Conservation (phyloP, 2,797 vertebrate genomes). For the Eulemur albifrons region DNA sequence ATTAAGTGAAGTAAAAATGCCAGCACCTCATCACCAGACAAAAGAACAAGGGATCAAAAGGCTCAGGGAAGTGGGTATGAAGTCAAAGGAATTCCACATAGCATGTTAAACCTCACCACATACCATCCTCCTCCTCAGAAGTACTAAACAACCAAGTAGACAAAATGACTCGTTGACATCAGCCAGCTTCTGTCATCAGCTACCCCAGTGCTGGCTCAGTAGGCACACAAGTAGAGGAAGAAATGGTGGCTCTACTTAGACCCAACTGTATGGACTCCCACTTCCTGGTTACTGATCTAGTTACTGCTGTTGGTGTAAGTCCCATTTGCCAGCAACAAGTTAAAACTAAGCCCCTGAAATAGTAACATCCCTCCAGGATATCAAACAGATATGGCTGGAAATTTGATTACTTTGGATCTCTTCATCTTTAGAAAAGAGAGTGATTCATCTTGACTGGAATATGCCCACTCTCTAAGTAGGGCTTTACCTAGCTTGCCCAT, state of each 20-base stretch:
- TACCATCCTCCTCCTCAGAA: not conserved
- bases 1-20: not conserved
- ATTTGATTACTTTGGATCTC: not conserved
- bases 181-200: not conserved
- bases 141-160: not conserved
- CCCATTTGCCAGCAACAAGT: not conserved
- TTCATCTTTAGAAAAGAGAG: not conserved
- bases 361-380: not conserved
- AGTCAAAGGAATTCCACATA: not conserved
- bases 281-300: not conserved
- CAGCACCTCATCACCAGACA: not conserved
- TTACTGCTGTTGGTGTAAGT: not conserved
- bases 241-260: not conserved
- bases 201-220: not conserved
- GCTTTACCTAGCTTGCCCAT: not conserved
- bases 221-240: not conserved
- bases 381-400: not conserved
- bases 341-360: not conserved
- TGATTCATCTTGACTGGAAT: not conserved
- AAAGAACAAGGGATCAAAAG: not conserved
- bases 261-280: not conserved
- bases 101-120: not conserved
- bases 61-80: not conserved
- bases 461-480: not conserved
- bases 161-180: not conserved